Base-by-base conservation (phyloP, 2,888 invertebrate genomes). In the Agelastica alni region DNA sequence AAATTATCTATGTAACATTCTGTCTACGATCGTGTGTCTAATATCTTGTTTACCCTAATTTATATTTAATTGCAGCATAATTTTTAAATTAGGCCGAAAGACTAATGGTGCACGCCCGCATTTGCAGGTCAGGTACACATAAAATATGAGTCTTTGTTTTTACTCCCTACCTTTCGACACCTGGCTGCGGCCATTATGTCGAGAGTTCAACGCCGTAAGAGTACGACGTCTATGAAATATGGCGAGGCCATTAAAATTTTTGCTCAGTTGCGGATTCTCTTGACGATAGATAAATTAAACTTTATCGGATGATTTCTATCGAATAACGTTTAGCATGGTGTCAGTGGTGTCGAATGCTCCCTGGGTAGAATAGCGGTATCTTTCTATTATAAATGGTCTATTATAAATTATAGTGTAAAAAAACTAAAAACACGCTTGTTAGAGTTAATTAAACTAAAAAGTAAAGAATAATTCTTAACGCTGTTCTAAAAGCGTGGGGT, bases 191-290 rank as follows among this genome's bases (percentile, higher is more conserved):
- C 55, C 47, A 55, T 57, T 49, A 57, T 51, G 51, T 56, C 30
- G 36, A 47, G 48, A 43, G 55, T 53, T 59, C 55, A 61, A 61
- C 56, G 59, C 53, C 41, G 47, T 51, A 56, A 46, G 49, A 53
- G 45, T 26, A 55, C 48, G 53, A 49, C 43, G 34, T 22, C 32
- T 32, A 58, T 56, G 51, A 59, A 58, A 49, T 61, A 61, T 59
- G 36, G 45, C 34, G 22, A 12, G 31, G 49, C 49, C 61, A 58
- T 61, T 61, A 59, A 55, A 56, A 61, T 59, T 47, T 49, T 49
- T 53, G 51, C 55, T 32, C 53, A 45, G 56, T 59, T 55, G 57
- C 60, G 53, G 51, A 60, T 58, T 58, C 32, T 45, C 39, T 34
- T 34, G 41, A 31, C 20, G 48, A 41, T 18, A 39, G 41, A 48